A percentile compares a stretch with the other conserved stretches of the same genome.
Evolutionary conservation across 2,797 vertebrate genomes (phyloP).

Genomic region (Acrossocheilus fasciatus): DNA sequence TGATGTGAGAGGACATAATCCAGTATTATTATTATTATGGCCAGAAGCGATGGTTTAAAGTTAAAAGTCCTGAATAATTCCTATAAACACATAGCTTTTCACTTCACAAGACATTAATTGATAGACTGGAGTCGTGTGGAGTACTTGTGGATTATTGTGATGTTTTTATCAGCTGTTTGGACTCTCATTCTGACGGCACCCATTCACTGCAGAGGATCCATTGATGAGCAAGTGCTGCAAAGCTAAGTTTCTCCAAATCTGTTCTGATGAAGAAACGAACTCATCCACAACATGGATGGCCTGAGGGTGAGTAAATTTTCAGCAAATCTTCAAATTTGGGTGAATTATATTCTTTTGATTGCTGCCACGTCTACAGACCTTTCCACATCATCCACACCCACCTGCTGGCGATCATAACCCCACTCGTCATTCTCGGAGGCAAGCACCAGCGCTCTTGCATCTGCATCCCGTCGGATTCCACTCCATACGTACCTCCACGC

Average conservation of each 20-base stretch:
- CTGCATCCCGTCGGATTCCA: constrained; percentile 85
- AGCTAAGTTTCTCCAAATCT: background rate
- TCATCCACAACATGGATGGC: background rate
- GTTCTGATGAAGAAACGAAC: background rate
- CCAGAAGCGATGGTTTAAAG: background rate
- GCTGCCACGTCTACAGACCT: background rate
- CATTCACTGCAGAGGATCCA: background rate
- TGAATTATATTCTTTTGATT: background rate
- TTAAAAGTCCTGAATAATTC: background rate
- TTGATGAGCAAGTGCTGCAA: background rate
- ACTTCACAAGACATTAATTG: background rate
- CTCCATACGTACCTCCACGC: constrained; percentile 93
- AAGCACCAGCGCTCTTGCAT: constrained; percentile 79
- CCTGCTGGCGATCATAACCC: constrained; percentile 87
- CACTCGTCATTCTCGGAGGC: constrained; percentile 80
- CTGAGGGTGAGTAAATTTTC: background rate
- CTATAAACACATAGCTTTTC: background rate
- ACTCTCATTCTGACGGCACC: background rate
- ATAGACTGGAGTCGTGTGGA: background rate
- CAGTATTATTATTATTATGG: background rate
- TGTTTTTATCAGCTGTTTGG: background rate
- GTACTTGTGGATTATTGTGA: background rate
- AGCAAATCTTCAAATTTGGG: background rate
- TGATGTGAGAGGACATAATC: no score
- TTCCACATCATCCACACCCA: constrained; percentile 60